Base-by-base conservation (phyloP, 35 echinoderm and acorn worm genomes). In the Amphiura filiformis region DNA sequence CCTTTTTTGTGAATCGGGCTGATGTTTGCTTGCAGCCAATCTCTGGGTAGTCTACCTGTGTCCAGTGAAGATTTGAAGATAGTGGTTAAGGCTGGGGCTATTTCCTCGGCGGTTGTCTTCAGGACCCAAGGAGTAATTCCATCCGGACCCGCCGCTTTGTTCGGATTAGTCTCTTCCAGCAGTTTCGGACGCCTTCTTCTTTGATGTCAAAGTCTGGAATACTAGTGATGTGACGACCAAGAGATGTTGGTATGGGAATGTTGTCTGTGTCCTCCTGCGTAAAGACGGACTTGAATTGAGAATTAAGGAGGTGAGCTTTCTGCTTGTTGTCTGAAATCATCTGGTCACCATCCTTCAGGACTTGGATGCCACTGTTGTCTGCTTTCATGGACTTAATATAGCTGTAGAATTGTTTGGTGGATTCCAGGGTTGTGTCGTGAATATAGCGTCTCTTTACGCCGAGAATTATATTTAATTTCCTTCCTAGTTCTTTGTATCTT, bases 141-240 rank as follows among this genome's bases (percentile, higher is more conserved):
- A 34, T 88, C 86, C 78, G 77, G 86, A 30, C 86, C 86, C 14
- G 76, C 1, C 15, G 86, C 86, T 36, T 80, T 88, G 31, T 49
- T 26, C 2, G 61, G 61, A 38, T 38, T 80, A 20, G 36, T 17
- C 5, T 38, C 35, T 22, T 36, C 5, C 14, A 80, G 34, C 18
- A 80, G 32, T 30, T 80, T 80, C 12, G 13, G 13, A 80, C 78
- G 13, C 78, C 78, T 22, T 80, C 78, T 30, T 35, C 32, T 4
- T 37, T 1, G 13, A 80, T 32, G 35, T 20, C 32, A 20, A 80
- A 0, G 13, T 13, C 28, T 37, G 36, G 5, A 0, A 80, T 80
- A 22, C 14, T 39, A 20, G 78, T 31, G 22, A 39, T 39, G 28
- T 80, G 12, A 23, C 78, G 18, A 5, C 36, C 35, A 31, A 31